Conservation (phyloP, 2,797 vertebrate species). For the Astyanax mexicanus region DNA sequence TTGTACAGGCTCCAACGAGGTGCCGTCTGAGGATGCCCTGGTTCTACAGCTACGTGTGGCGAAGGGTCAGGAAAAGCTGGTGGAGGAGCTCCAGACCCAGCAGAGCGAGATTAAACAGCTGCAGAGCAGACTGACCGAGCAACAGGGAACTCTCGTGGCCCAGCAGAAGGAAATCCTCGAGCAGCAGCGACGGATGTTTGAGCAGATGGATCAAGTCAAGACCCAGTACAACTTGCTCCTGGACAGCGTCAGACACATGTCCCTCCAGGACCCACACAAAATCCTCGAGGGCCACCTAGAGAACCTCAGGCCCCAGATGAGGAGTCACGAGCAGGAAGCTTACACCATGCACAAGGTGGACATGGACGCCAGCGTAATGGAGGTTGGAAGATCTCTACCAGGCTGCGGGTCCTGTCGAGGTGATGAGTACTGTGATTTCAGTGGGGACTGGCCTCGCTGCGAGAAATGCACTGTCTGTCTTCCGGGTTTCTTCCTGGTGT, state of each 20-base stretch:
- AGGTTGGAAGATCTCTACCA: constrained; percentile 72
- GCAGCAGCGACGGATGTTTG: constrained; percentile 86
- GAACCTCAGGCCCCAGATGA: constrained; percentile 74
- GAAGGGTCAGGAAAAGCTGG: constrained; percentile 86
- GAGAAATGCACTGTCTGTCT: constrained; percentile 88
- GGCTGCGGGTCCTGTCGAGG: constrained; percentile 80
- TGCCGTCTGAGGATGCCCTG: constrained; percentile 86
- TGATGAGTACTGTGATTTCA: constrained; percentile 85
- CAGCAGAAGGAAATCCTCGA: constrained; percentile 87
- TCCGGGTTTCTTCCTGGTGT: constrained; percentile 87
- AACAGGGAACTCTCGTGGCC: constrained; percentile 80
- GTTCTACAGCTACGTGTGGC: constrained; percentile 86
- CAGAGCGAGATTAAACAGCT: constrained; percentile 83
- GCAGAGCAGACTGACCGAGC: constrained; percentile 83
- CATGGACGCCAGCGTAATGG: constrained; percentile 86
- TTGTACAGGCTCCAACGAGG: constrained; percentile 82
- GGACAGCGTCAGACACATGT: constrained; percentile 82
- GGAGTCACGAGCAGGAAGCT: constrained; percentile 81
- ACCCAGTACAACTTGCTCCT: constrained; percentile 81
- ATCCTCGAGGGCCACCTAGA: constrained; percentile 81
- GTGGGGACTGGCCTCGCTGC: constrained; percentile 78
- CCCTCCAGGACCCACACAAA: constrained; percentile 80
- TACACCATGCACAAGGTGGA: constrained; percentile 86
- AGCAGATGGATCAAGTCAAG: constrained; percentile 90
- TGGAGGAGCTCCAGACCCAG: constrained; percentile 84